These are phyloP conservation scores for Dromius quadrimaculatus DNA, from an alignment of 2,888 invertebrate genomes.

Conservation along the genomic window DNA sequence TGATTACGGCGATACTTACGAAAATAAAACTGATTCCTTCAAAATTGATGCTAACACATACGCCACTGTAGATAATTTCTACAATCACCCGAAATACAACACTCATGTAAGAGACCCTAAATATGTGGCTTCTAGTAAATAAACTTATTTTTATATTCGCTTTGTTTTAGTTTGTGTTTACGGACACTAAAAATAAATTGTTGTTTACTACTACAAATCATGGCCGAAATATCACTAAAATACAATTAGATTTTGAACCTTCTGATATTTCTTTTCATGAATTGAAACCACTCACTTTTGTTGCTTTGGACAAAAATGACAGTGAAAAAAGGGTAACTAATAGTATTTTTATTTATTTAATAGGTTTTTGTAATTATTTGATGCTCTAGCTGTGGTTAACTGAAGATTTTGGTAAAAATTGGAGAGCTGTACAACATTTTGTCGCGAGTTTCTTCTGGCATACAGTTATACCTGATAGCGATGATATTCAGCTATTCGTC, in stretches of 20 bases:
- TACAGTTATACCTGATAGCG: slow-evolving; percentile 66
- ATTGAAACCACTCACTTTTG: slow-evolving; percentile 75
- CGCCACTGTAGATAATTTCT: slow-evolving; percentile 85
- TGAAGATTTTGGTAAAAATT: slow-evolving; percentile 79
- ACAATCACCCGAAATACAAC: slow-evolving; percentile 84
- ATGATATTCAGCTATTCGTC: slow-evolving; percentile 72
- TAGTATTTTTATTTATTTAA: not conserved
- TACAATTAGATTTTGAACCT: slow-evolving; percentile 79
- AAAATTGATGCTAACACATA: slow-evolving; percentile 69
- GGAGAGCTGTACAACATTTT: slow-evolving; percentile 76
- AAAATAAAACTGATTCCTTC: slow-evolving; percentile 79
- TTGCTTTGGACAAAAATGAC: slow-evolving; percentile 82
- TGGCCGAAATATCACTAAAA: slow-evolving; percentile 75
- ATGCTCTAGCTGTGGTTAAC: slow-evolving; percentile 79
- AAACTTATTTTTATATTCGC: slow-evolving; percentile 20
- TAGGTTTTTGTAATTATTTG: not conserved
- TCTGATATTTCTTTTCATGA: slow-evolving; percentile 84
- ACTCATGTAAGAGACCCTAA: slow-evolving; percentile 76
- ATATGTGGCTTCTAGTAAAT: not conserved
- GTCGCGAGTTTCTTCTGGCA: slow-evolving; percentile 87
- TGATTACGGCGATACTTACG: slow-evolving; percentile 86
- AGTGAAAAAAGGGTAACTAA: slow-evolving; percentile 72
- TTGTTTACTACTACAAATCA: slow-evolving; percentile 83
- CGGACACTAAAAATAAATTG: slow-evolving; percentile 81
- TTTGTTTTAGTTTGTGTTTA: slow-evolving; percentile 81